Conservation (phyloP, 2,113 vertebrate species). For the Taurulus bubalis region DNA sequence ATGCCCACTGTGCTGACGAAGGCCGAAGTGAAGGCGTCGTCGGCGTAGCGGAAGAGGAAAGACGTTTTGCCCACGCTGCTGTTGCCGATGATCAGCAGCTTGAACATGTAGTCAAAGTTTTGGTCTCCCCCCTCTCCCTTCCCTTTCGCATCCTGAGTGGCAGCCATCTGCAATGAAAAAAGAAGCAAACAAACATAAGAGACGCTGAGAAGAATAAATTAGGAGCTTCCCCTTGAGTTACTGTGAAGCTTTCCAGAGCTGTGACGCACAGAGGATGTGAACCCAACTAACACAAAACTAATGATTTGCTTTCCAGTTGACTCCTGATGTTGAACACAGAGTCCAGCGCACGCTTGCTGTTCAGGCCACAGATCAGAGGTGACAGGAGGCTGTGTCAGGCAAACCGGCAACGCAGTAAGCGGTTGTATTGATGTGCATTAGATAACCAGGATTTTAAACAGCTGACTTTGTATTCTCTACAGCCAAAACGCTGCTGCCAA, state of each 20-base stretch:
- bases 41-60: slow-evolving; percentile 97
- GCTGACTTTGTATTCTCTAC: slow-evolving; percentile 17
- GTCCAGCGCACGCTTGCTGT: slow-evolving; percentile 26
- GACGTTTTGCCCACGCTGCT: slow-evolving; percentile 96
- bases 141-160: slow-evolving; percentile 90
- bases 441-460: slow-evolving; percentile 41
- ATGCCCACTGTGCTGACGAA: slow-evolving; percentile 99
- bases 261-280: neutral
- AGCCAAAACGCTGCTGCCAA: slow-evolving; percentile 1
- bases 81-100: slow-evolving; percentile 94
- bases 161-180: slow-evolving; percentile 88
- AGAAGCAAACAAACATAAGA: slow-evolving; percentile 33
- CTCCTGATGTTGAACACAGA: neutral
- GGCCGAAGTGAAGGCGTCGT: slow-evolving; percentile 97
- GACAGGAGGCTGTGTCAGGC: slow-evolving; percentile 76
- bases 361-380: slow-evolving; percentile 61
- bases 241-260: neutral
- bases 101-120: slow-evolving; percentile 98
- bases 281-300: neutral
- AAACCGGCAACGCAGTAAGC: slow-evolving; percentile 66
- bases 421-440: slow-evolving; percentile 57
- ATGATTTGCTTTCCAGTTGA: neutral
- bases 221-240: slow-evolving; percentile 36
- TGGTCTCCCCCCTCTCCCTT: slow-evolving; percentile 92
- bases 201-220: neutral